Percentiles rank a stretch among this genome's conserved stretches.
Evolutionary conservation across 92 coral and sea anemone genomes (phyloP).

Genomic region (Phenganax stokvisi): DNA sequence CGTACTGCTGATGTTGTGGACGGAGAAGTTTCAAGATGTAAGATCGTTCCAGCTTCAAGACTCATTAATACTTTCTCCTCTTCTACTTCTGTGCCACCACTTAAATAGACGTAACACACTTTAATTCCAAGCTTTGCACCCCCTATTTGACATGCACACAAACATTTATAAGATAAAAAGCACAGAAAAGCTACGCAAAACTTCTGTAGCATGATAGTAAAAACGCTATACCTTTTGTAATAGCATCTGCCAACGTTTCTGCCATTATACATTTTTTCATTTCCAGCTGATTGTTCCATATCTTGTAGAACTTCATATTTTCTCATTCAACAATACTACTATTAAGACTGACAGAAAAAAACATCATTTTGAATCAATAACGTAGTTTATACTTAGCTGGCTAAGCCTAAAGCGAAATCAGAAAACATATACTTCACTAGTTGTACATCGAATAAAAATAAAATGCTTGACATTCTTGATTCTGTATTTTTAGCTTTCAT

Average conservation of each 20-base stretch:
- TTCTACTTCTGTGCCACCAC: not conserved
- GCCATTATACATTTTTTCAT: not conserved
- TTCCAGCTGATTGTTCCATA: not conserved
- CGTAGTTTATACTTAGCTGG: not conserved
- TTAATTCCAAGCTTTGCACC: not conserved
- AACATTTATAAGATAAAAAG: too few species aligned
- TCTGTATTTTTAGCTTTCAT: too few species aligned
- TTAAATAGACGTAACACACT: not conserved
- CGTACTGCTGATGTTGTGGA: not conserved
- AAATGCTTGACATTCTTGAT: too few species aligned
- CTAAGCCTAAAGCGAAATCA: not conserved
- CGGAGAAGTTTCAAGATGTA: not conserved
- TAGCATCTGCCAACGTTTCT: not conserved
- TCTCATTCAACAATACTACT: not conserved
- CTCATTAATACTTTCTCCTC: conserved; percentile 6
- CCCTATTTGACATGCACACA: not conserved
- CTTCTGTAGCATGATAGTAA: not conserved
- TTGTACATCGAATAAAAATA: too few species aligned
- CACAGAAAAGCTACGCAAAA: not conserved
- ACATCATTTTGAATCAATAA: not conserved
- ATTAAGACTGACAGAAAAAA: not conserved
- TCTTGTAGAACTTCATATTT: conserved; percentile 3
- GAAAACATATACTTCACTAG: not conserved
- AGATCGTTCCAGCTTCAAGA: not conserved
- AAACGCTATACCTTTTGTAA: conserved; percentile 3